phyloP scores from a whole-genome alignment of 2,888 invertebrate species.

The Ephialtes manifestator region DNA sequence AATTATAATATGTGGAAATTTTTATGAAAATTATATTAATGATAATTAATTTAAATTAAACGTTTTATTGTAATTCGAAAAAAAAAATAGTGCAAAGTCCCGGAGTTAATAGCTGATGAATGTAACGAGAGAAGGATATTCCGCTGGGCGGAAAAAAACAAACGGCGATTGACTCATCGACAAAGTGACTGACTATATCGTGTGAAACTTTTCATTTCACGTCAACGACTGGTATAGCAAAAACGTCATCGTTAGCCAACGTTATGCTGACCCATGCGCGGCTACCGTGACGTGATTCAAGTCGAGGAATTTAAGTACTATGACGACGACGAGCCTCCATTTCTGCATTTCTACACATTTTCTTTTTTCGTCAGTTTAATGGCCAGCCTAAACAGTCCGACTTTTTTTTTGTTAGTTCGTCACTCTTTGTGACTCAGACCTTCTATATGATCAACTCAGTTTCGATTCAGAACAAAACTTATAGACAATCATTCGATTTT shows the following conservation, averaged over 20 bases:
- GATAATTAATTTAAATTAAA: too few species aligned
- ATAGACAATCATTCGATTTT: too few species aligned
- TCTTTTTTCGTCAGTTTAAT: conserved; percentile 13
- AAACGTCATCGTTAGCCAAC: conserved; percentile 56
- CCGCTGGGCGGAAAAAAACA: not conserved
- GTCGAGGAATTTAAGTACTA: conserved; percentile 9
- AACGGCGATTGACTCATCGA: conserved; percentile 43
- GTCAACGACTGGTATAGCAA: conserved; percentile 38
- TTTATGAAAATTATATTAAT: too few species aligned
- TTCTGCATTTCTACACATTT: not conserved
- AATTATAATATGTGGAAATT: not conserved
- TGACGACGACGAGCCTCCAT: conserved; percentile 45
- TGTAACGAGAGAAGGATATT: conserved; percentile 10
- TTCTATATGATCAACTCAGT: not conserved
- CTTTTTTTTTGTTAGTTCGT: not conserved
- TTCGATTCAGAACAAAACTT: not conserved
- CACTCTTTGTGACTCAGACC: not conserved
- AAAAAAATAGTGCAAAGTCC: not conserved
- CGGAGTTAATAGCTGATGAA: conserved; percentile 9
- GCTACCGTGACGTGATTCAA: conserved; percentile 29
- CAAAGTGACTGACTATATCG: not conserved
- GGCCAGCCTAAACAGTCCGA: not conserved
- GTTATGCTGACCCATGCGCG: conserved; percentile 41
- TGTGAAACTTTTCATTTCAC: not conserved
- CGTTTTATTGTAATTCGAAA: not conserved